Percentiles rank a stretch among this genome's conserved stretches.
phyloP scores from a whole-genome alignment of 37 sponge, comb jelly and placozoan species.

The Bolinopsis microptera region DNA sequence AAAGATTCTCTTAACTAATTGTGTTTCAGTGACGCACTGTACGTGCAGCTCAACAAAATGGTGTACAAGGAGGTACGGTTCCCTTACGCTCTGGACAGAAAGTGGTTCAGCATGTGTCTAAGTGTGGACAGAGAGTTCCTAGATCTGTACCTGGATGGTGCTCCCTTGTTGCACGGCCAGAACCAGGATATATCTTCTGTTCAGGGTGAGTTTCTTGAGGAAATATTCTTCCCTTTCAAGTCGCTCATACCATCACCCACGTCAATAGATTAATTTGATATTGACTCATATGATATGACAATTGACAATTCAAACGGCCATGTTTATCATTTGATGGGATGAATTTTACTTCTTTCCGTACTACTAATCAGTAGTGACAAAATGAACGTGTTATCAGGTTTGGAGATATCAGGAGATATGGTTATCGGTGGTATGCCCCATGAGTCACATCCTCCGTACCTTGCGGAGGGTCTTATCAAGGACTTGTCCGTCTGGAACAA shows the following conservation, averaged over 20 bases:
- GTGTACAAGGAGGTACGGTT: neutral
- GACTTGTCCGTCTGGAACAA: neutral
- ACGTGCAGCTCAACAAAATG: conserved; percentile 33
- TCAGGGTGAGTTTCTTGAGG: neutral
- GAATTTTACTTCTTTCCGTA: neutral
- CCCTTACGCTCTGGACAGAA: conserved; percentile 26
- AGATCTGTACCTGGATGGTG: conserved; percentile 22
- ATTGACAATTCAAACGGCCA: too few relatives aligned
- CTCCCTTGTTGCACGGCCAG: neutral
- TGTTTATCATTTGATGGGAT: too few relatives aligned
- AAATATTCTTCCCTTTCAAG: too few relatives aligned
- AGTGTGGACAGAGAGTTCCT: neutral
- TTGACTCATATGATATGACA: too few relatives aligned
- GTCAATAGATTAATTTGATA: too few relatives aligned
- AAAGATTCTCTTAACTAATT: too few relatives aligned
- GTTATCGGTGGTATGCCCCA: conserved; percentile 36
- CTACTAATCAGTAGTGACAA: neutral
- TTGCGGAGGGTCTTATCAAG: neutral
- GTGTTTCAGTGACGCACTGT: conserved; percentile 20
- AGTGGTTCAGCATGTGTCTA: conserved; percentile 54
- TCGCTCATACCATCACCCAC: too few relatives aligned
- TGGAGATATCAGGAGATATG: conserved; percentile 11
- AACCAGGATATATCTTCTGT: neutral
- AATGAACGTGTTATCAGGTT: too few relatives aligned
- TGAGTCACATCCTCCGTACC: conserved; percentile 16